A percentile compares a stretch with the other conserved stretches of the same genome.
phyloP scores from a whole-genome alignment of 2,113 vertebrate species.

The Microcebus lehilahytsara region DNA sequence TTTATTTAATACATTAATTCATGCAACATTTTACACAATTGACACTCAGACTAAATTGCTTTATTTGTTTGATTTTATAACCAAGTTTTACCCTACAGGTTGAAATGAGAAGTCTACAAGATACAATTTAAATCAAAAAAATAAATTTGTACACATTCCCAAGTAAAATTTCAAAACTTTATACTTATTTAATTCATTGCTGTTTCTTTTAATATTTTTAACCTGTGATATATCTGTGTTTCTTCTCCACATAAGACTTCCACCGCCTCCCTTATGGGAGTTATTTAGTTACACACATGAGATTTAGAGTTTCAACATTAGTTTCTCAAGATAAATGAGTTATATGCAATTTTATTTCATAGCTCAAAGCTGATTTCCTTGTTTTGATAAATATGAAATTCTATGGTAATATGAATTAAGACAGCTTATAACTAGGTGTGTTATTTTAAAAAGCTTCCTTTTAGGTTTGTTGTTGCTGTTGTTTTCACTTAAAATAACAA shows the following conservation, averaged over 20 bases:
- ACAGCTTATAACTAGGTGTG: not conserved
- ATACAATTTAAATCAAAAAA: not conserved
- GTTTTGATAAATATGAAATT: not conserved
- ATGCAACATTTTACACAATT: not conserved
- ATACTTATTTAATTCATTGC: not conserved
- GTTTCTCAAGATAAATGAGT: not conserved
- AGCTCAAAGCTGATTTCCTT: not conserved
- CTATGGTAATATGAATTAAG: not conserved
- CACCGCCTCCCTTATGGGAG: not conserved
- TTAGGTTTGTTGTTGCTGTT: not conserved
- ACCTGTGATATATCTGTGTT: not conserved
- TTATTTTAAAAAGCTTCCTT: not conserved
- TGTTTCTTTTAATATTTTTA: not conserved
- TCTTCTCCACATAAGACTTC: not conserved
- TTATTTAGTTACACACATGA: not conserved
- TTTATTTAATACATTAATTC: not conserved
- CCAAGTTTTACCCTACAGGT: not conserved
- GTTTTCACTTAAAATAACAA: not conserved
- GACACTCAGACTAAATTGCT: not conserved
- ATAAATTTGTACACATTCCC: not conserved
- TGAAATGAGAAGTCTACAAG: not conserved
- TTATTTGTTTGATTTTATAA: not conserved
- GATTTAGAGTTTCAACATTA: not conserved
- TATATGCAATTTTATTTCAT: not conserved
- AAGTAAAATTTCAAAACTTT: not conserved